Base-by-base conservation (phyloP, 1,140 invertebrate genomes). In the Drosophila leontia region DNA sequence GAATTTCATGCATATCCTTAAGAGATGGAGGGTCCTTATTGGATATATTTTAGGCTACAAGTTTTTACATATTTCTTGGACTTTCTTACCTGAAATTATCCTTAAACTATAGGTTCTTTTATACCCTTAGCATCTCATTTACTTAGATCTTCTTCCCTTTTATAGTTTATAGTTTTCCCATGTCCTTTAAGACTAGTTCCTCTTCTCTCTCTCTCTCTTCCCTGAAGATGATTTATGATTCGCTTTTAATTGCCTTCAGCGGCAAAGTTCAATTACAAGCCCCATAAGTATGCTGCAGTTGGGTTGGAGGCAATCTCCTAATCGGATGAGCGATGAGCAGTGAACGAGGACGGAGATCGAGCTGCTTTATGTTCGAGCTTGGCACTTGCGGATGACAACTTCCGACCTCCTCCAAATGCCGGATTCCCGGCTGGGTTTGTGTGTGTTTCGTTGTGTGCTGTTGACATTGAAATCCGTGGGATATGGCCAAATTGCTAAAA, bases 381-480 rank as follows among this genome's bases (percentile, higher is more conserved):
- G 81, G 44, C 82, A 80, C 77, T 80, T 80, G 77, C 62, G 26
- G 56, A 60, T 72, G 70, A 59, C 70, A 72, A 60, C 70, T 51
- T 74, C 70, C 70, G 70, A 71, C 68, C 23, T 44, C 45, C 29
- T 51, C 26, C 48, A 42, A 42, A 19, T 29, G 50, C 50, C 35
- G 53, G 69, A 37, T 72, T 37, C 42, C 34, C 75, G 64, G 48
- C 69, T 48, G 7, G 15, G 23, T 26, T 0, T n/a, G 13, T 48
- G 45, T 48, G 19, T 47, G 6, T 23, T 23, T 23, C 2, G 23
- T 2, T 63, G 77, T 84, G 80, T 84, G 78, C 48, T 82, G 85
- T 81, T 88, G 85, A 88, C 84, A 88, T 88, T 90, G 85, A 88
- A 88, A 90, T 84, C 69, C 72, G 59, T 71, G 42, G 72, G 67